Percentiles rank a stretch among this genome's conserved stretches.
Evolutionary conservation across 2,113 vertebrate genomes (phyloP).

Genomic region (Panthera leo): DNA sequence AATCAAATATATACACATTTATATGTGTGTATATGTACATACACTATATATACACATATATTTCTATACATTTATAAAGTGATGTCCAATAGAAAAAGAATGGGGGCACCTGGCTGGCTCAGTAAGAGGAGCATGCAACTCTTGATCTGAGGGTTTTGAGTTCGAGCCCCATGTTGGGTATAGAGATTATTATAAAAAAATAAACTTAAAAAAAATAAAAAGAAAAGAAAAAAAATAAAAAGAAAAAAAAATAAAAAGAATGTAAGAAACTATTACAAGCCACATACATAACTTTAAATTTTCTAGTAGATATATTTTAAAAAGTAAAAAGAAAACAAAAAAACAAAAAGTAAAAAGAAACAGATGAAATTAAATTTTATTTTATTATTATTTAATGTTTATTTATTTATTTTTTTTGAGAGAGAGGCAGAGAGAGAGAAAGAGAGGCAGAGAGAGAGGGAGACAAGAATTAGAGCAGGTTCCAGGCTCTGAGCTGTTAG

Average conservation of each 20-base stretch:
- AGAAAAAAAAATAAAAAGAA: neutral
- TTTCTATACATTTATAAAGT: neutral
- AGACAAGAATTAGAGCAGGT: no score
- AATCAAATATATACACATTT: neutral
- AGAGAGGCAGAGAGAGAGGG: no score
- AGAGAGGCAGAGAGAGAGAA: no score
- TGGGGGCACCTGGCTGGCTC: neutral
- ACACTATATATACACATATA: neutral
- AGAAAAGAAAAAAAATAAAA: neutral
- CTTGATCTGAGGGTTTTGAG: neutral
- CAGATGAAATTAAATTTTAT: neutral
- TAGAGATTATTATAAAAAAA: neutral
- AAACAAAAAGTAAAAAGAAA: neutral
- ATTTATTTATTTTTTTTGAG: no score
- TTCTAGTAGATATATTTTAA: neutral
- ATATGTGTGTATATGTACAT: neutral
- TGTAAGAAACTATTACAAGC: neutral
- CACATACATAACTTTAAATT: slow-evolving; percentile 30
- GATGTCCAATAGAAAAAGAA: no score
- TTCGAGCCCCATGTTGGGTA: neutral
- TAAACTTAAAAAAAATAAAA: neutral
- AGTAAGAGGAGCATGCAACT: neutral
- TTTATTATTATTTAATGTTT: no score
- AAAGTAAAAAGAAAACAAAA: slow-evolving; percentile 1
- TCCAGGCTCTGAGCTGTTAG: no score